A percentile compares a stretch with the other conserved stretches of the same genome.
These are phyloP conservation scores for Morelia viridis DNA, from an alignment of 2,797 vertebrate species.

Conservation along the genomic window DNA sequence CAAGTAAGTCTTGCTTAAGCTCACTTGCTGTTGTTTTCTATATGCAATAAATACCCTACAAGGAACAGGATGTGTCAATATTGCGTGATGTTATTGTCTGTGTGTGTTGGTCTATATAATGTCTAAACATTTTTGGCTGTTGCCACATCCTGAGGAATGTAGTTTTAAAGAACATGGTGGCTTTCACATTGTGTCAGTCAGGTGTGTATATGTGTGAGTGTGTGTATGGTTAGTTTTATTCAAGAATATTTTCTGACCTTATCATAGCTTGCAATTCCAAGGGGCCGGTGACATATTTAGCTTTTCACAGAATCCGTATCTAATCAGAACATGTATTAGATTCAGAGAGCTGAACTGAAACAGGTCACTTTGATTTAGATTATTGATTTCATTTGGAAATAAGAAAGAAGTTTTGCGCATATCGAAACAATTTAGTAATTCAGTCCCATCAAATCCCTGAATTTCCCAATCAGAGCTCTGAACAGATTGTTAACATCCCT, in stretches of 20 bases:
- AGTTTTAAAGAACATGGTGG: background rate
- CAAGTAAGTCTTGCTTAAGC: constrained; percentile 78
- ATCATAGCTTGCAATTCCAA: constrained; percentile 18
- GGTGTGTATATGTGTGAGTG: background rate
- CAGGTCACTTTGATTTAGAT: background rate
- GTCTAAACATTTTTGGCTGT: background rate
- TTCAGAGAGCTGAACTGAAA: background rate
- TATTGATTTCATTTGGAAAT: background rate
- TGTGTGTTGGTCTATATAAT: background rate
- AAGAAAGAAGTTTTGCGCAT: background rate
- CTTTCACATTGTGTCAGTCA: background rate
- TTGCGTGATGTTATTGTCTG: background rate
- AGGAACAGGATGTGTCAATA: background rate
- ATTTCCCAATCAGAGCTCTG: background rate
- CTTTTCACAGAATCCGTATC: background rate
- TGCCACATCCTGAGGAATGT: background rate
- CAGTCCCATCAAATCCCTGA: background rate
- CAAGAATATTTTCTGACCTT: constrained; percentile 21
- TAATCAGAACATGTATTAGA: background rate
- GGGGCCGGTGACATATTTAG: constrained; percentile 10
- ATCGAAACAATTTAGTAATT: background rate
- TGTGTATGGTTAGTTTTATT: background rate
- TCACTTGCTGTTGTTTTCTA: fast-evolving
- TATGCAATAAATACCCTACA: background rate
- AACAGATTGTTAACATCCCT: background rate